Base-by-base conservation (phyloP, 2,113 vertebrate species). In the Daubentonia madagascariensis region DNA sequence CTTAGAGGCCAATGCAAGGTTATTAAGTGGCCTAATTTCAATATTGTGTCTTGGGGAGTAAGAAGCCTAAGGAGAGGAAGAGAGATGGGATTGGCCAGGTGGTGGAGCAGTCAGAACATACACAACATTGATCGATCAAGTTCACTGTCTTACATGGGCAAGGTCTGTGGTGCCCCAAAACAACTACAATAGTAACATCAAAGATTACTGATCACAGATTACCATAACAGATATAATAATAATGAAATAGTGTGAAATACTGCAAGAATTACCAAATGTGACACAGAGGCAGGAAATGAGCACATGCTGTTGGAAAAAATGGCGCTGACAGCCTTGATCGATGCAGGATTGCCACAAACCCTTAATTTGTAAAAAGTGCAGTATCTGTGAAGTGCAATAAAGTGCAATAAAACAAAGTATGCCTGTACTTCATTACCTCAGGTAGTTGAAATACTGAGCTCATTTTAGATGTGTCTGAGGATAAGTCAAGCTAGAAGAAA, bases 401-500 rank as follows among this genome's bases (percentile, higher is more conserved):
- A 73, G 11, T 43, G 70, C 40, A 73, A 43, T 73, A 73, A 43
- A 43, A 45, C 40, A 43, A 73, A 28, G 70, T 16, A 16, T 73
- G 40, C 2, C 70, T 8, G 57, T 35, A 78, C 12, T 48, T 67
- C 16, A 89, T 83, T 28, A 83, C 3, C 10, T 59, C 59, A 95
- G 48, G 52, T 52, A 30, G 32, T 30, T 80, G 72, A 92, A 89
- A 86, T 22, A 83, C 30, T 84, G 54, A 76, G 59, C 8, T 52
- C 6, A 61, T 6, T 93, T 81, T 28, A 91, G 81, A 50, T 73
- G 32, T 57, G 17, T 50, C 10, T 54, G 9, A 72, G 45, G 9
- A 28, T 85, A 91, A 94, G 8, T 9, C 25, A 89, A 52, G 5
- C 23, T 73, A 73, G 40, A 85, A 94, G 72, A 97, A 96, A 94